Percentiles rank a stretch among this genome's conserved stretches.
These are phyloP conservation scores for Theristicus caerulescens DNA, from an alignment of 2,113 vertebrate genomes.

Conservation along the genomic window DNA sequence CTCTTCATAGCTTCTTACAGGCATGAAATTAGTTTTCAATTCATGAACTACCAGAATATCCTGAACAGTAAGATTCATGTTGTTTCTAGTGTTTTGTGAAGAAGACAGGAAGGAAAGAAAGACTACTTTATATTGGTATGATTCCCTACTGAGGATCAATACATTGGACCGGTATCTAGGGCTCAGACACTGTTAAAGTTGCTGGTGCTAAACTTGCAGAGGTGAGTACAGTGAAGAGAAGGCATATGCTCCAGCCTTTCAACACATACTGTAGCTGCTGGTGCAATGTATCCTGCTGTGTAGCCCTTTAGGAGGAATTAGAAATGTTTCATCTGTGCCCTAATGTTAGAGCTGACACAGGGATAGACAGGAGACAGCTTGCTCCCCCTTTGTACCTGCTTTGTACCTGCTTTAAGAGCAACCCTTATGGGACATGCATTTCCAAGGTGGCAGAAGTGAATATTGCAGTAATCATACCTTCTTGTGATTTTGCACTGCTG, in stretches of 20 bases:
- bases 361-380: background rate
- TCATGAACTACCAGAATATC: background rate
- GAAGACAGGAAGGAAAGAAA: background rate
- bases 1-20: background rate
- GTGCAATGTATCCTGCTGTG: slow-evolving; percentile 1
- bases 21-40: background rate
- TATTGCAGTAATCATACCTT: background rate
- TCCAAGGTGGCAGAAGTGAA: background rate
- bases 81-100: background rate
- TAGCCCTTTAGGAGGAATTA: background rate
- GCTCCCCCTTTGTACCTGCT: background rate
- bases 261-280: background rate
- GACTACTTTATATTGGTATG: background rate
- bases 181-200: background rate
- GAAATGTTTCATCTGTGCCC: background rate
- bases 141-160: background rate
- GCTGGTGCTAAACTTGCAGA: background rate
- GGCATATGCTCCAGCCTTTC: background rate
- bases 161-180: background rate
- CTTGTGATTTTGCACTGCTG: background rate
- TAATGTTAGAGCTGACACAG: background rate
- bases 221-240: background rate
- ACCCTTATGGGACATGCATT: background rate
- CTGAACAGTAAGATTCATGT: background rate
- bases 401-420: background rate